Conservation (phyloP, 2,797 vertebrate species). For the Microctenopoma steveboyesi region DNA sequence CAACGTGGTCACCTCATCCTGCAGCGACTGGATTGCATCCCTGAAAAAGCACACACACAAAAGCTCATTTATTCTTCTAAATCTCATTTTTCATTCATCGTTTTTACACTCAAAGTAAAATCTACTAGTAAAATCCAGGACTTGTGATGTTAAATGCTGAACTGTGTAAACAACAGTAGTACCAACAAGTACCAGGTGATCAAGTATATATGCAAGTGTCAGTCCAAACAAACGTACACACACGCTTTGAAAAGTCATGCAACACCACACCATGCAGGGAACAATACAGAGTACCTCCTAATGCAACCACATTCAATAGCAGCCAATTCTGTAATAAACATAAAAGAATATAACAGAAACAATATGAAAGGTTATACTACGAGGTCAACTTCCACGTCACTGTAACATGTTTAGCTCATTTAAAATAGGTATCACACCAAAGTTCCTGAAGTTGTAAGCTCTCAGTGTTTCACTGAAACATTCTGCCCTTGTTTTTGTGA, state of each 20-base stretch:
- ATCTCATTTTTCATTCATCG: not conserved
- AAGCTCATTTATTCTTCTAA: constrained; percentile 8
- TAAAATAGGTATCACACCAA: not conserved
- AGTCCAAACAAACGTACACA: constrained; percentile 11
- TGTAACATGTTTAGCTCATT: not conserved
- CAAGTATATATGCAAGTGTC: not conserved
- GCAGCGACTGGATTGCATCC: constrained; percentile 82
- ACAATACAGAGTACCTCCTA: constrained; percentile 58
- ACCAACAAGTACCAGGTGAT: not conserved
- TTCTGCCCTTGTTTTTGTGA: not conserved
- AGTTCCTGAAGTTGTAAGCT: not conserved
- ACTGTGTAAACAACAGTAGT: constrained; percentile 4
- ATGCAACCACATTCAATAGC: constrained; percentile 50
- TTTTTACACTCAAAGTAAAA: constrained; percentile 20
- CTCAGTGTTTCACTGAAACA: constrained; percentile 1
- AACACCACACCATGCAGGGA: constrained; percentile 55
- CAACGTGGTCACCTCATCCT: constrained; percentile 84
- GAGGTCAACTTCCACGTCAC: not conserved
- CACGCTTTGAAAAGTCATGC: constrained; percentile 40
- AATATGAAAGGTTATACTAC: not conserved
- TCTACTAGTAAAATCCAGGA: not conserved
- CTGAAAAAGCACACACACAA: constrained; percentile 63
- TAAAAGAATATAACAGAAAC: constrained; percentile 14
- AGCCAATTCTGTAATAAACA: constrained; percentile 65
- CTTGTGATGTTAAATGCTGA: constrained; percentile 1